Percentiles rank a stretch among this genome's conserved stretches.
Conservation (phyloP, 2,797 vertebrate genomes). For the Betta splendens region DNA sequence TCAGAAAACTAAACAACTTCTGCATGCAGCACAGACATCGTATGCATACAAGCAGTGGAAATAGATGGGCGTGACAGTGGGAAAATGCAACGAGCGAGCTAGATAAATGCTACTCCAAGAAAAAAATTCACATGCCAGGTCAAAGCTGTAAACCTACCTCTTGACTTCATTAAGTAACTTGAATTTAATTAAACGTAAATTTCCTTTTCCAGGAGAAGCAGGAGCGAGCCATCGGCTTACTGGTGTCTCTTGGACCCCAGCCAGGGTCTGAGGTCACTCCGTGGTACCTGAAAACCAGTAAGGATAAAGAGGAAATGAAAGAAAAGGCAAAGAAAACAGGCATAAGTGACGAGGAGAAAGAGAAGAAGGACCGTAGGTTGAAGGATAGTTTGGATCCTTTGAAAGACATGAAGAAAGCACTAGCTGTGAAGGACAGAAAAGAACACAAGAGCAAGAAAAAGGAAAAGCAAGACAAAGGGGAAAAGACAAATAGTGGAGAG, state of each 20-base stretch:
- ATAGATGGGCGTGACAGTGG: not conserved
- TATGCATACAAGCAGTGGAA: conserved; percentile 8
- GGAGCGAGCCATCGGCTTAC: conserved; percentile 88
- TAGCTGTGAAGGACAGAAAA: conserved; percentile 75
- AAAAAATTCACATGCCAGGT: not conserved
- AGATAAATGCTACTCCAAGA: not conserved
- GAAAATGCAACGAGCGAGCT: not conserved
- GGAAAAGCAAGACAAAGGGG: conserved; percentile 59
- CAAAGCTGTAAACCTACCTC: not conserved
- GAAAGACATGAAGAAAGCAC: conserved; percentile 82
- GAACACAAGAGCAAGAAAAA: conserved; percentile 72
- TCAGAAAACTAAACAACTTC: conserved; percentile 6
- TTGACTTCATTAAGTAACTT: not conserved
- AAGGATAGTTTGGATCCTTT: conserved; percentile 88
- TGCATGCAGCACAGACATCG: conserved; percentile 7
- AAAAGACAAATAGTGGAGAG: conserved; percentile 53
- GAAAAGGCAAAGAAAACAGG: conserved; percentile 58
- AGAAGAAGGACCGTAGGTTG: conserved; percentile 83
- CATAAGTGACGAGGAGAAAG: conserved; percentile 76
- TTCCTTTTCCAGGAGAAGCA: conserved; percentile 81
- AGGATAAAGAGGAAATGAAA: conserved; percentile 55
- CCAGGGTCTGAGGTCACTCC: conserved; percentile 85
- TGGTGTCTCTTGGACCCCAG: conserved; percentile 89
- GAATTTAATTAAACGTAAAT: not conserved
- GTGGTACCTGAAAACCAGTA: conserved; percentile 86